Conservation (phyloP, 2,797 vertebrate species). For the Morelia viridis region DNA sequence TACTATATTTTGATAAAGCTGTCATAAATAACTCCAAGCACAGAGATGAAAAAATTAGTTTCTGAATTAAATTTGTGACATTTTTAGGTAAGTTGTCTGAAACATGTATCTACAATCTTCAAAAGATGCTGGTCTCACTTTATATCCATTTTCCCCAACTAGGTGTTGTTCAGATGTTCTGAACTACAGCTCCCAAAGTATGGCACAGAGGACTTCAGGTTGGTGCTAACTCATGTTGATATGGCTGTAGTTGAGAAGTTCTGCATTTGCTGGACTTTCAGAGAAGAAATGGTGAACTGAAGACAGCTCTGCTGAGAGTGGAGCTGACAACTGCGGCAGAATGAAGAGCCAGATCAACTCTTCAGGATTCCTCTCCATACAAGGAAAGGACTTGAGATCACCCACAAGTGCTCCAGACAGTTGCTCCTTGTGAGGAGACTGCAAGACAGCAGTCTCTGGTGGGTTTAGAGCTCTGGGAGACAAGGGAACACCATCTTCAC, state of each 20-base stretch:
- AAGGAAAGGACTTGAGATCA: too few species aligned
- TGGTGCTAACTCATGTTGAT: background rate
- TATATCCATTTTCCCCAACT: background rate
- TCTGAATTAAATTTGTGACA: background rate
- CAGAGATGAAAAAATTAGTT: background rate
- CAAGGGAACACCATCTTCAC: too few species aligned
- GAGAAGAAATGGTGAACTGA: too few species aligned
- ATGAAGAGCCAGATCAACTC: too few species aligned
- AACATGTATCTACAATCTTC: background rate
- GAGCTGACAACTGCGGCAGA: too few species aligned
- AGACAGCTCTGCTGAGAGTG: too few species aligned
- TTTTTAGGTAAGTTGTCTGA: background rate
- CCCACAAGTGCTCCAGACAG: too few species aligned
- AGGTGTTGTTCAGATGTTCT: background rate
- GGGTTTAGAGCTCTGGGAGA: too few species aligned
- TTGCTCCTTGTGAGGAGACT: too few species aligned
- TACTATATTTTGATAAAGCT: background rate
- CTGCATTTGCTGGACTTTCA: background rate
- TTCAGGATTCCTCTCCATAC: too few species aligned
- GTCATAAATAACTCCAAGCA: slow-evolving; percentile 23
- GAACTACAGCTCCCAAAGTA: background rate
- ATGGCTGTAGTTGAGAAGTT: background rate
- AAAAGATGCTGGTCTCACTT: background rate
- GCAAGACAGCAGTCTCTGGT: too few species aligned
- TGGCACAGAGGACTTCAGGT: background rate